These are phyloP conservation scores for Ammodramus savannarum DNA, from an alignment of 2,113 vertebrate species.

Conservation along the genomic window DNA sequence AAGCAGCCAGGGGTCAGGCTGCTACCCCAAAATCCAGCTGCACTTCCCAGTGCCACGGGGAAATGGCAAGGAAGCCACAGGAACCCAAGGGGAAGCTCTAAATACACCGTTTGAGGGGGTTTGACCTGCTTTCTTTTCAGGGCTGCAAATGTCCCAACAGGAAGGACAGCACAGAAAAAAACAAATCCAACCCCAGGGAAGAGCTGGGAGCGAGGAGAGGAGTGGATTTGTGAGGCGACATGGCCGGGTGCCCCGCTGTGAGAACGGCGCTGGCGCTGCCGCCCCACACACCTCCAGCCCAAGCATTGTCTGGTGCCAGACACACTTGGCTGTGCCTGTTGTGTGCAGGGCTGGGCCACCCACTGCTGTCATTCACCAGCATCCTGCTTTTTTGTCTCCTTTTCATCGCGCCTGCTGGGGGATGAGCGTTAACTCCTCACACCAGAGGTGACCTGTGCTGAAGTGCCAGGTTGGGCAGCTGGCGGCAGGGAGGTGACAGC, in stretches of 20 bases:
- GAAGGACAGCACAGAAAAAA: neutral
- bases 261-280: neutral
- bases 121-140: neutral
- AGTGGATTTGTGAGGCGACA: neutral
- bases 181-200: rapidly evolving
- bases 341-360: conserved; percentile 6
- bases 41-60: neutral
- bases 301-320: conserved; percentile 28
- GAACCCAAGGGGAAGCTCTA: neutral
- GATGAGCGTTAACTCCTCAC: conserved; percentile 2
- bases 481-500: neutral
- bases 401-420: neutral
- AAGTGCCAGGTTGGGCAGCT: neutral
- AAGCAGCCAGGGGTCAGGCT: neutral
- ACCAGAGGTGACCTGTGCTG: neutral
- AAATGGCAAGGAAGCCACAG: neutral
- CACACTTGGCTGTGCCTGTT: conserved; percentile 59
- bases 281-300: neutral
- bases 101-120: neutral
- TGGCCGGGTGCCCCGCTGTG: neutral
- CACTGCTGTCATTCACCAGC: conserved; percentile 38
- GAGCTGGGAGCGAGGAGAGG: neutral
- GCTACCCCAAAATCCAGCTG: neutral
- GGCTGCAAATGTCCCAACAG: neutral
- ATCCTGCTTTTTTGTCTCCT: conserved; percentile 49